These are phyloP conservation scores for Paramormyrops kingsleyae DNA, from an alignment of 2,113 vertebrate genomes.

Conservation along the genomic window DNA sequence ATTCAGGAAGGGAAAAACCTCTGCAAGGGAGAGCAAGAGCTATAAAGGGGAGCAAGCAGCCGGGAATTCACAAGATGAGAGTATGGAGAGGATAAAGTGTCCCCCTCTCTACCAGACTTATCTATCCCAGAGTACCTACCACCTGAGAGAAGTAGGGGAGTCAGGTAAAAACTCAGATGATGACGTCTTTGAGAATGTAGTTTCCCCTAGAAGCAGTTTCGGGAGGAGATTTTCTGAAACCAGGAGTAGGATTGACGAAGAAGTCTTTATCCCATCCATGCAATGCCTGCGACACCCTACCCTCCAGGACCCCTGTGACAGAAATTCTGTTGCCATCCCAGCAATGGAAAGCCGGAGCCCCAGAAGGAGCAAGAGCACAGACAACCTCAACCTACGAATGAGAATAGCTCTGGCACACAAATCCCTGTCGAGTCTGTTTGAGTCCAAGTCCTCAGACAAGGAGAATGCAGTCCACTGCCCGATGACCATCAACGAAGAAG, in stretches of 20 bases:
- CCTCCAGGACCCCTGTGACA: constrained; percentile 23
- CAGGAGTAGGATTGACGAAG: constrained; percentile 17
- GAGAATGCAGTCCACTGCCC: constrained; percentile 46
- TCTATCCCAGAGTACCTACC: constrained; percentile 23
- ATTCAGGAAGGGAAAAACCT: constrained; percentile 48
- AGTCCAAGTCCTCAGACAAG: constrained; percentile 61
- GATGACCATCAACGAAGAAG: constrained; percentile 54
- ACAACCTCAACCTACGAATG: constrained; percentile 60
- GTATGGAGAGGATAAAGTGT: not conserved
- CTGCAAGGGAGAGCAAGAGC: constrained; percentile 25
- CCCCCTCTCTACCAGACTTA: constrained; percentile 12
- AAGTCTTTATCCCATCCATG: constrained; percentile 12
- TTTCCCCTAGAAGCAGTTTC: constrained; percentile 44
- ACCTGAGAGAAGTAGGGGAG: constrained; percentile 31
- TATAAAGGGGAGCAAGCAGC: constrained; percentile 12
- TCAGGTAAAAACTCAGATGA: constrained; percentile 50
- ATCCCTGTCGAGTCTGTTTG: constrained; percentile 71
- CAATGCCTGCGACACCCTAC: constrained; percentile 21
- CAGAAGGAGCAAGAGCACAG: constrained; percentile 54
- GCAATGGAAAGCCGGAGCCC: constrained; percentile 38
- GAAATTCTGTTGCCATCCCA: constrained; percentile 22
- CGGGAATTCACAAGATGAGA: constrained; percentile 9
- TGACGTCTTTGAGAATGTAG: constrained; percentile 52
- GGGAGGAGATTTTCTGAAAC: constrained; percentile 46
- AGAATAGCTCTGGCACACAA: constrained; percentile 66